phyloP scores from a whole-genome alignment of 2,797 vertebrate species.

The Melanotaenia boesemani region DNA sequence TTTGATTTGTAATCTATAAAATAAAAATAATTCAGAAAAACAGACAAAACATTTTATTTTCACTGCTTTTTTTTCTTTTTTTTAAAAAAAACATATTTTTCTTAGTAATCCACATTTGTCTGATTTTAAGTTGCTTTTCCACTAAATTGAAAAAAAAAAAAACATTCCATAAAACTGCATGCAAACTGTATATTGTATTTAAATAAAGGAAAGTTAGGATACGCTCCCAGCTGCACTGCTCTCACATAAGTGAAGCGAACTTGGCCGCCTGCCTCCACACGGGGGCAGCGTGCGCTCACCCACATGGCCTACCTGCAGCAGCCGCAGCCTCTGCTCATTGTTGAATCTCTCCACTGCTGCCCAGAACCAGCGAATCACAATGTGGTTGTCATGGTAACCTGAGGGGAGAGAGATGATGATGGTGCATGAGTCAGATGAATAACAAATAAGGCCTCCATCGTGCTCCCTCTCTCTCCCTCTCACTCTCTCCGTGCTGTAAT shows the following conservation, averaged over 20 bases:
- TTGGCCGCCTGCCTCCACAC: slow-evolving; percentile 34
- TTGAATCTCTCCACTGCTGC: slow-evolving; percentile 98
- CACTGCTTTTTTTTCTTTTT: too few relatives aligned
- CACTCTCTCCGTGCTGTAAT: neutral
- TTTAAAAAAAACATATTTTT: neutral
- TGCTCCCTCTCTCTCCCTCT: neutral
- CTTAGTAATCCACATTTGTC: neutral
- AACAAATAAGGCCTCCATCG: slow-evolving; percentile 33
- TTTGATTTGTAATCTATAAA: too few relatives aligned
- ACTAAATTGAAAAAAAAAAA: neutral
- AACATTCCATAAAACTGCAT: neutral
- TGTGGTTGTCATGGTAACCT: slow-evolving; percentile 99
- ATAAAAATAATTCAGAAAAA: too few relatives aligned
- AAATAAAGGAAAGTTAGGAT: neutral
- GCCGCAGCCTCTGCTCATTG: slow-evolving; percentile 95
- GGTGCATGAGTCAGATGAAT: slow-evolving; percentile 67
- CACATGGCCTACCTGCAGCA: slow-evolving; percentile 87
- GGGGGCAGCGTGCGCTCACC: slow-evolving; percentile 35
- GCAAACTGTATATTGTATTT: neutral
- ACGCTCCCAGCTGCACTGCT: neutral
- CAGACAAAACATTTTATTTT: too few relatives aligned
- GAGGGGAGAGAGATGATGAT: slow-evolving; percentile 37
- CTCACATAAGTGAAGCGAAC: neutral
- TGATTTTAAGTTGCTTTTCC: neutral
- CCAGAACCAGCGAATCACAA: slow-evolving; percentile 99